Evolutionary conservation across 2,113 vertebrate genomes (phyloP).

Genomic region (Pyrgilauda ruficollis): DNA sequence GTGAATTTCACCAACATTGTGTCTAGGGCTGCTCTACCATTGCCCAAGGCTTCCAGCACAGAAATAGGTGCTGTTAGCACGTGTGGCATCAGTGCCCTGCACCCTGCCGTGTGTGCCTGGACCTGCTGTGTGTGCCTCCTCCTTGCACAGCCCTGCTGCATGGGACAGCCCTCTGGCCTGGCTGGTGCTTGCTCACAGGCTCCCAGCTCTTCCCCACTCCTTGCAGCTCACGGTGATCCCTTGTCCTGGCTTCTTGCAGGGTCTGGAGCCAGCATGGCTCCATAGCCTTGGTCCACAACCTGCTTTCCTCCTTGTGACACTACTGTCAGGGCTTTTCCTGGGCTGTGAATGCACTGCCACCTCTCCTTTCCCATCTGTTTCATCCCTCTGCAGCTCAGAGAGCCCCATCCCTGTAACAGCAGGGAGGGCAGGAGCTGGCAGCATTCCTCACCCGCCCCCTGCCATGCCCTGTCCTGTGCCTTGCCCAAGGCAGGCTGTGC

Average conservation of each 20-base stretch:
- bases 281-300: background rate
- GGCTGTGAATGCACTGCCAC: background rate
- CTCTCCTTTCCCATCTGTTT: background rate
- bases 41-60: background rate
- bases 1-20: background rate
- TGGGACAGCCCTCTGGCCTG: background rate
- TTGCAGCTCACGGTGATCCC: background rate
- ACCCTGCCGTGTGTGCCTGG: background rate
- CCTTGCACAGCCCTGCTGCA: rapidly evolving
- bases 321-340: rapidly evolving
- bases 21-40: background rate
- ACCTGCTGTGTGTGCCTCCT: background rate
- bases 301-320: background rate
- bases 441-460: background rate
- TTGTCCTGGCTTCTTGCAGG: background rate
- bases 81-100: too few relatives aligned
- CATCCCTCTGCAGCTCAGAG: background rate
- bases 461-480: background rate
- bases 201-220: background rate
- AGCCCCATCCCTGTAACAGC: background rate
- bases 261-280: background rate
- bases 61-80: background rate
- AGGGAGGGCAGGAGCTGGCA: background rate
- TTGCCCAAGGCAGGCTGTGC: background rate
- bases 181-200: rapidly evolving